Base-by-base conservation (phyloP, 2,888 invertebrate genomes). In the Liposcelis brunnea region DNA sequence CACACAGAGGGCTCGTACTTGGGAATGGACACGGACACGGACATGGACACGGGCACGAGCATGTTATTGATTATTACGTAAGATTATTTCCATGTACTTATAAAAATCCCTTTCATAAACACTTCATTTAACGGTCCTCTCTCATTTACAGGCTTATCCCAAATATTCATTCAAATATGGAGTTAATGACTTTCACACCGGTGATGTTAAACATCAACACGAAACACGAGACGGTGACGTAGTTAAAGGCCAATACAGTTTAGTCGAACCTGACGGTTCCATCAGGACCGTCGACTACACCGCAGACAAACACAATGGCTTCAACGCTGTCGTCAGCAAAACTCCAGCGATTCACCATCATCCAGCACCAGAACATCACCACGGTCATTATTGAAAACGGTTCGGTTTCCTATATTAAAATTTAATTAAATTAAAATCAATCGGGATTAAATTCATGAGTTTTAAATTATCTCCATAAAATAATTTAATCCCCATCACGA, bases 251-350 rank as follows among this genome's bases (percentile, higher is more conserved):
- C 57, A 61, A 47, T 63, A 63, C 49, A 58, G 60, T 1, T 49
- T 63, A 11, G 59, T 61, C n/a, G 62, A 63, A 51, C 59, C 63
- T 1, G 63, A 63, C 50, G 63, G 63, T 45, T 59, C 60, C 10
- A 51, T 62, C 4, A 53, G 63, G 43, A 62, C 62, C 10, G 63
- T 63, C 15, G 57, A 61, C 36, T 63, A 63, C 48, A 61, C 61
- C 2, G 61, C 62, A 34, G 62, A 62, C 49, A 59, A 62, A 47
- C 59, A 60, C 49, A 60, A 51, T 44, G 63, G 63, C 21, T 63
- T 63, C 49, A 61, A 60, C 47, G 63, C 62, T 11, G 56, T 61
- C 5, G 61, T 63, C 1, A 58, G 56, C 48, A 59, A 56, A 47
- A 53, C 52, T 8, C 47, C 52, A 11, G 47, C 52, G 2, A 49